These are phyloP conservation scores for Tridacna gigas DNA, from an alignment of 2,888 invertebrate species.

Conservation along the genomic window DNA sequence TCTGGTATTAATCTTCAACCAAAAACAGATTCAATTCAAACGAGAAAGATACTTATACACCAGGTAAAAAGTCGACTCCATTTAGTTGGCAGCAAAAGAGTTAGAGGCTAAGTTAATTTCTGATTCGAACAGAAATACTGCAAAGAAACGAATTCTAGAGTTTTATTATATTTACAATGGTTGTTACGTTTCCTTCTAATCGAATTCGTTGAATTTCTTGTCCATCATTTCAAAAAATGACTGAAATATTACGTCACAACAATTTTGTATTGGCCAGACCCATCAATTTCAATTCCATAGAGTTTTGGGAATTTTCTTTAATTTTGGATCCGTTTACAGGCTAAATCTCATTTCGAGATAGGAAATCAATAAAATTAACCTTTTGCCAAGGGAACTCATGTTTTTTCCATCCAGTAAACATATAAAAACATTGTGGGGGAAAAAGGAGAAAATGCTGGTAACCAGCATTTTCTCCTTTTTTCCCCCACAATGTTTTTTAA, in stretches of 20 bases:
- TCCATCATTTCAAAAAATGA: constrained; percentile 15
- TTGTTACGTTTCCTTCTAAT: not conserved
- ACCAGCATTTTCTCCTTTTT: too few species aligned
- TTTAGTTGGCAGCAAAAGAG: too few species aligned
- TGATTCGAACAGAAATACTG: not conserved
- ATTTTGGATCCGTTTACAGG: constrained; percentile 29
- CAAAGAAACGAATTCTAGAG: not conserved
- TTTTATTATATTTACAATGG: not conserved
- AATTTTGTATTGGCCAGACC: constrained; percentile 23
- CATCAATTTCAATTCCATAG: constrained; percentile 37
- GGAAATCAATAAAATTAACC: constrained; percentile 45
- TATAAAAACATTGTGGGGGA: too few species aligned
- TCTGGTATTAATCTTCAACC: too few species aligned
- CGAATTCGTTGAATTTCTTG: not conserved
- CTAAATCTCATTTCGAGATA: constrained; percentile 29
- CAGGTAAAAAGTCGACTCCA: too few species aligned
- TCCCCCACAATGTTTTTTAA: too few species aligned
- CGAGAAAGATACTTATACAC: not conserved
- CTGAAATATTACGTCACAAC: constrained; percentile 27
- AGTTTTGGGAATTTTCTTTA: constrained; percentile 29
- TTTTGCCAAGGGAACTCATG: constrained; percentile 27
- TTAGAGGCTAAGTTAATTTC: not conserved
- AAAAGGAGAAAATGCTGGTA: too few species aligned
- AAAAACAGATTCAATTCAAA: too few species aligned
- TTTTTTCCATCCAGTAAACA: not conserved